These are phyloP conservation scores for Micromussa lordhowensis DNA, from an alignment of 92 coral and sea anemone genomes.

Conservation along the genomic window DNA sequence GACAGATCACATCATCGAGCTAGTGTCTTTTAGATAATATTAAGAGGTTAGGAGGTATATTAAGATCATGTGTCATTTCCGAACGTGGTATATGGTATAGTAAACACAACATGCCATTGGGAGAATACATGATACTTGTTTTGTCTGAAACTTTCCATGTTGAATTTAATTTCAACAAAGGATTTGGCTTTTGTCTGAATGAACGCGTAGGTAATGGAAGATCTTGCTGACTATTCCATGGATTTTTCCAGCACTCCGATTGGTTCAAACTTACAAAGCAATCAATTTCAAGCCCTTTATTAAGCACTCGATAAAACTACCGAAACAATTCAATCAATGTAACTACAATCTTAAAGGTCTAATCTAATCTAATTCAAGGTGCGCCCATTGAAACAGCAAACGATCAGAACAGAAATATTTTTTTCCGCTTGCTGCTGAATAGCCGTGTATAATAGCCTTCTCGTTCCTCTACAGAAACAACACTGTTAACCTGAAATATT, in stretches of 20 bases:
- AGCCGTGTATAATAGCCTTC: not conserved
- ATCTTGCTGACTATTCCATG: not conserved
- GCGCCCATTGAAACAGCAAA: not conserved
- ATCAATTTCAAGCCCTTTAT: not conserved
- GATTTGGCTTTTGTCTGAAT: no score
- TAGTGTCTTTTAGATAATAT: no score
- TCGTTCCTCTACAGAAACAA: not conserved
- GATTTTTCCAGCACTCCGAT: not conserved
- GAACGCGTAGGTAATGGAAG: not conserved
- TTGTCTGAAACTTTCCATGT: no score
- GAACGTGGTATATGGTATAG: no score
- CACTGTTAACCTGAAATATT: not conserved
- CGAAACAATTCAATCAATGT: not conserved
- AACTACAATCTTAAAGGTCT: not conserved
- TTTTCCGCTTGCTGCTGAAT: not conserved
- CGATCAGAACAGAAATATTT: not conserved
- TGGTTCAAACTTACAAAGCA: not conserved
- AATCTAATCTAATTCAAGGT: not conserved
- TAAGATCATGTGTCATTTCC: no score
- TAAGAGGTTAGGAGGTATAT: no score
- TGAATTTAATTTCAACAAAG: no score
- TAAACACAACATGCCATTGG: no score
- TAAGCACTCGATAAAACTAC: not conserved
- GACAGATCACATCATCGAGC: no score
- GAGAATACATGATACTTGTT: no score